A percentile compares a stretch with the other conserved stretches of the same genome.
These are phyloP conservation scores for Ctena decussata DNA, from an alignment of 2,888 invertebrate genomes.

Conservation along the genomic window DNA sequence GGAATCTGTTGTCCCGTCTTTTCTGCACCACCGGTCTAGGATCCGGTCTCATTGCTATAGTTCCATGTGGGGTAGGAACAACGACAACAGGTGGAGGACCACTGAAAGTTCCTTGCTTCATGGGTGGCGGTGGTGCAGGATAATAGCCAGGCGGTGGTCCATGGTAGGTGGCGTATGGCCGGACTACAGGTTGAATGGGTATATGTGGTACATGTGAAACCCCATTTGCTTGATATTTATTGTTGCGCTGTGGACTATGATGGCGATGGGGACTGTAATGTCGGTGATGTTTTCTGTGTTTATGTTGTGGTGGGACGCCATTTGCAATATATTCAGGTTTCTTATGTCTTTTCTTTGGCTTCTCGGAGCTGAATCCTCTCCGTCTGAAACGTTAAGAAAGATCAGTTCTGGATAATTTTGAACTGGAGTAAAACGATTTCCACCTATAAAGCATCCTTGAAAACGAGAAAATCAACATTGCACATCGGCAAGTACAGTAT, in stretches of 20 bases:
- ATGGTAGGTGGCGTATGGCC: conserved; percentile 53
- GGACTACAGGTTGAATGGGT: neutral
- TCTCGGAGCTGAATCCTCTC: neutral
- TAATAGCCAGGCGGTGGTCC: neutral
- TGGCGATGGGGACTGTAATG: neutral
- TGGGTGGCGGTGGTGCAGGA: neutral
- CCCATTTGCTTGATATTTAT: conserved; percentile 8
- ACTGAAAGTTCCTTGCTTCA: conserved; percentile 29
- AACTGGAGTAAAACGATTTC: too few species aligned
- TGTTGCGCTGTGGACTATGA: neutral
- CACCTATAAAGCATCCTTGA: too few species aligned
- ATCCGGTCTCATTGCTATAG: conserved; percentile 54
- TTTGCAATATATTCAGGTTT: neutral
- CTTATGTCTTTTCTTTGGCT: conserved; percentile 20
- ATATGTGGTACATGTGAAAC: neutral
- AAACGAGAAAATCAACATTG: too few species aligned
- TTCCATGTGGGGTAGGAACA: conserved; percentile 41
- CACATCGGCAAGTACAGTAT: too few species aligned
- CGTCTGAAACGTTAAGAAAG: neutral
- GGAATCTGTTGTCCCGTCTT: conserved; percentile 22
- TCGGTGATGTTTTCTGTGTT: conserved; percentile 20
- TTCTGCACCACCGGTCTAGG: conserved; percentile 57
- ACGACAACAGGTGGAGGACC: conserved; percentile 51
- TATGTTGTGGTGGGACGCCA: neutral
- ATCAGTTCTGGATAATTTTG: too few species aligned